phyloP scores from a whole-genome alignment of 1,140 invertebrate species.

The Heliothis virescens region DNA sequence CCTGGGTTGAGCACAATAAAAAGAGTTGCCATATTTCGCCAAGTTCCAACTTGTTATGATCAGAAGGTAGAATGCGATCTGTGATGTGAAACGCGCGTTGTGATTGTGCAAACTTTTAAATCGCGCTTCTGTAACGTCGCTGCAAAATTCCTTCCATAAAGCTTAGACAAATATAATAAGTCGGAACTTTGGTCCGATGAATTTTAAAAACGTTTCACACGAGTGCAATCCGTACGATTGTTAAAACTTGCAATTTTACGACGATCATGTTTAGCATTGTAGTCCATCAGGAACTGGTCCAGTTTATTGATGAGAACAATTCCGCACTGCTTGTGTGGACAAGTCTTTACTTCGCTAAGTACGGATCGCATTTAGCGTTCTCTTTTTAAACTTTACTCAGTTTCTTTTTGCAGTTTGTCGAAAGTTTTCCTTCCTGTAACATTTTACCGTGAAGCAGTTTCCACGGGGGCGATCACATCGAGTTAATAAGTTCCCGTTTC shows the following conservation, averaged over 20 bases:
- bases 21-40: slow-evolving; percentile 66
- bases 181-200: neutral
- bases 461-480: slow-evolving; percentile 81
- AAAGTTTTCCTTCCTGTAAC: slow-evolving; percentile 83
- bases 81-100: slow-evolving; percentile 54
- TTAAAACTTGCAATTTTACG: slow-evolving; percentile 14
- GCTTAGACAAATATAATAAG: slow-evolving; percentile 41
- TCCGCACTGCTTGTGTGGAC: slow-evolving; percentile 39
- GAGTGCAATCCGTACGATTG: neutral
- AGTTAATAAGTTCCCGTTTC: slow-evolving; percentile 85
- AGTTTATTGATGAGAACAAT: slow-evolving; percentile 20
- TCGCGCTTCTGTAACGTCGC: slow-evolving; percentile 51
- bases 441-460: slow-evolving; percentile 82
- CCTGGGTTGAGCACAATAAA: slow-evolving; percentile 61
- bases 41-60: slow-evolving; percentile 71
- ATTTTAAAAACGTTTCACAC: slow-evolving; percentile 27
- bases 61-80: slow-evolving; percentile 58
- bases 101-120: slow-evolving; percentile 70
- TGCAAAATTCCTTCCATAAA: slow-evolving; percentile 45
- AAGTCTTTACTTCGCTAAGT: slow-evolving; percentile 62
- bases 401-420: slow-evolving; percentile 80
- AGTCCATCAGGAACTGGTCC: slow-evolving; percentile 7
- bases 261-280: neutral
- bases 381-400: slow-evolving; percentile 79
- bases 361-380: slow-evolving; percentile 78